These are phyloP conservation scores for Cantharis nigra DNA, from an alignment of 2,888 invertebrate genomes.

Conservation along the genomic window DNA sequence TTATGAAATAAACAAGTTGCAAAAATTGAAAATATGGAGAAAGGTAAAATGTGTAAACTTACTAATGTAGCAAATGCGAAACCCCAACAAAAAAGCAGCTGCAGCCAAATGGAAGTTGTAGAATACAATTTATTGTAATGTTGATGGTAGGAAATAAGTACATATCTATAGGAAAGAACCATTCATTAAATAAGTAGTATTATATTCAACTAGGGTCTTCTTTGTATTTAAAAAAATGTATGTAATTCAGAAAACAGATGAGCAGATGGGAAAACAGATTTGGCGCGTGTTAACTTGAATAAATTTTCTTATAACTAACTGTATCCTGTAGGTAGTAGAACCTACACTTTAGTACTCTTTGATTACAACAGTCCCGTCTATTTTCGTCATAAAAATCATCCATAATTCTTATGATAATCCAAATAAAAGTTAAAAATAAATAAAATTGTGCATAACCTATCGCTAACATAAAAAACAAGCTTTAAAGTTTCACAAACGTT, in stretches of 20 bases:
- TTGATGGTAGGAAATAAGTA: constrained; percentile 80
- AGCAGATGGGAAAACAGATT: neutral
- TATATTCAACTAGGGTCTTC: neutral
- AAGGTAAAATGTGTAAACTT: constrained; percentile 42
- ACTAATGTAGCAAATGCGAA: constrained; percentile 76
- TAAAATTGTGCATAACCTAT: neutral
- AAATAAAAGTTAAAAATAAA: neutral
- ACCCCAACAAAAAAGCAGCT: constrained; percentile 80
- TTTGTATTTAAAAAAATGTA: neutral
- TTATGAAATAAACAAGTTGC: neutral
- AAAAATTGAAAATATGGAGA: too few relatives aligned
- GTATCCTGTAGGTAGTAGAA: neutral
- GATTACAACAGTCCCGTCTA: neutral
- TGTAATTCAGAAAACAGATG: neutral
- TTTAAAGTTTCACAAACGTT: neutral
- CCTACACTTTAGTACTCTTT: neutral
- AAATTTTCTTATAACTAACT: neutral
- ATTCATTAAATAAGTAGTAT: neutral
- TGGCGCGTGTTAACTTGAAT: neutral
- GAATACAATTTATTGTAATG: constrained; percentile 81
- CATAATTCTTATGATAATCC: neutral
- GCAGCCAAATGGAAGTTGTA: constrained; percentile 71
- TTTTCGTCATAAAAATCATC: neutral
- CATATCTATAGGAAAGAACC: constrained; percentile 67
- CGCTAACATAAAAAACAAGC: neutral